A percentile compares a stretch with the other conserved stretches of the same genome.
Conservation (phyloP, 2,888 invertebrate genomes). For the Lamproptera curius region DNA sequence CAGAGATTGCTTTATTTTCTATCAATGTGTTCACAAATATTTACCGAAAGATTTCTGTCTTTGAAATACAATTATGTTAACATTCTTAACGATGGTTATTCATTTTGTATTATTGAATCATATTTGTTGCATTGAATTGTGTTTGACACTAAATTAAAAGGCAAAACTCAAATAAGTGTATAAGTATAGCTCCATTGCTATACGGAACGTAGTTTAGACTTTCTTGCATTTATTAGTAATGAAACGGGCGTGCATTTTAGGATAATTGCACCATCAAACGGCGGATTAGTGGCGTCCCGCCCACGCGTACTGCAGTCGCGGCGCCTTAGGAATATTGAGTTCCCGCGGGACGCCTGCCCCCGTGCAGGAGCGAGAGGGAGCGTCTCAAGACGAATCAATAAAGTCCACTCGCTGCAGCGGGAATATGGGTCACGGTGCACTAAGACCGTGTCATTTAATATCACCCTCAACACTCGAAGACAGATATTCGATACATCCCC, state of each 20-base stretch:
- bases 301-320: slow-evolving; percentile 60
- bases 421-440: slow-evolving; percentile 75
- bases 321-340: slow-evolving; percentile 70
- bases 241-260: too few relatives aligned
- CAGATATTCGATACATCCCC: slow-evolving; percentile 60
- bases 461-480: slow-evolving; percentile 46
- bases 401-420: slow-evolving; percentile 75
- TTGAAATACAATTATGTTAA: neutral
- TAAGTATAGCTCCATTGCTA: too few relatives aligned
- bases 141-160: too few relatives aligned
- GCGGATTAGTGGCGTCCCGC: slow-evolving; percentile 46
- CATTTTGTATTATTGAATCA: too few relatives aligned
- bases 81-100: neutral
- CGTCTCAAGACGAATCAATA: slow-evolving; percentile 80
- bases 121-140: too few relatives aligned
- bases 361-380: slow-evolving; percentile 50
- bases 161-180: too few relatives aligned
- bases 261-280: too few relatives aligned
- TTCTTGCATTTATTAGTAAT: too few relatives aligned
- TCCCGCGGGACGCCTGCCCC: slow-evolving; percentile 44
- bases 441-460: slow-evolving; percentile 66
- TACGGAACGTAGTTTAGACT: too few relatives aligned
- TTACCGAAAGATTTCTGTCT: neutral
- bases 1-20: neutral
- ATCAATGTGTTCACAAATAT: neutral